These are phyloP conservation scores for Colossoma macropomum DNA, from an alignment of 2,113 vertebrate genomes.

Conservation along the genomic window DNA sequence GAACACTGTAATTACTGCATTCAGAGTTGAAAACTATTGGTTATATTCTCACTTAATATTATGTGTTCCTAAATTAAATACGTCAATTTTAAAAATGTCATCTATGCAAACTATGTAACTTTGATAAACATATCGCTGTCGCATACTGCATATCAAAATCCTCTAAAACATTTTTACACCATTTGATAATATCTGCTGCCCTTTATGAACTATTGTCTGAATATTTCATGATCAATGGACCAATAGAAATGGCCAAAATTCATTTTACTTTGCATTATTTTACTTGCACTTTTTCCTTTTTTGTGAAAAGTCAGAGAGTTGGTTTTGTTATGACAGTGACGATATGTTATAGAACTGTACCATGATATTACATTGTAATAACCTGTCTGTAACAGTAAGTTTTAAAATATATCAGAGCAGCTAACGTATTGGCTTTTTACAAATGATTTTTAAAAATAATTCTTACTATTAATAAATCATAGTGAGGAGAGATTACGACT, in stretches of 20 bases:
- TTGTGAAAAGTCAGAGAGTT: no score
- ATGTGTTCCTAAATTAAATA: background rate
- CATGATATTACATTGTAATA: conserved; percentile 26
- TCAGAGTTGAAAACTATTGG: background rate
- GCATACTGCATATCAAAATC: no score
- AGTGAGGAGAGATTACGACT: background rate
- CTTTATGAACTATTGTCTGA: no score
- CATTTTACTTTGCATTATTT: no score
- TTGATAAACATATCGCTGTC: background rate
- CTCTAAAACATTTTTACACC: no score
- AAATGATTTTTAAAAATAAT: conserved; percentile 4
- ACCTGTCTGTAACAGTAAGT: conserved; percentile 7
- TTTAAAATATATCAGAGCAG: background rate
- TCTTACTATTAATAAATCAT: background rate
- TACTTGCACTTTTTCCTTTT: no score
- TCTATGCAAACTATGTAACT: background rate
- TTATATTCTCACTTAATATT: background rate
- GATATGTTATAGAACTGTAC: background rate
- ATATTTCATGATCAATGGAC: no score
- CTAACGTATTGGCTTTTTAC: background rate
- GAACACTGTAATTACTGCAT: background rate
- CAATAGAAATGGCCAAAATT: no score
- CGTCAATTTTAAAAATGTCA: background rate
- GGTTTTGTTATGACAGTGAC: no score
- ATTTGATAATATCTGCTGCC: no score